Evolutionary conservation across 1,140 invertebrate genomes (phyloP).

Genomic region (Micrasema longulum): DNA sequence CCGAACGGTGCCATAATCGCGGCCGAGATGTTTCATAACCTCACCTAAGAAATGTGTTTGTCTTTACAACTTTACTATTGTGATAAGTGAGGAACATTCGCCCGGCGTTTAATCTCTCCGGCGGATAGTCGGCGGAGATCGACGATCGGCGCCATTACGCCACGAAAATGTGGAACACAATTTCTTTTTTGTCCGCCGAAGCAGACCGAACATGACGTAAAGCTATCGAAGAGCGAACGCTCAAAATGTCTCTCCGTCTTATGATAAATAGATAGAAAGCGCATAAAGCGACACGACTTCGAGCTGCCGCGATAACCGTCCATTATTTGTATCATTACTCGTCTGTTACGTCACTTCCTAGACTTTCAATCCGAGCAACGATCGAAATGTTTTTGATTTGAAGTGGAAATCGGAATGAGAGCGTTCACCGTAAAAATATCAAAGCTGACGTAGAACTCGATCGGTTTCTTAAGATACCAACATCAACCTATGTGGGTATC

Average conservation of each 20-base stretch:
- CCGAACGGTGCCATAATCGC: constrained; percentile 6
- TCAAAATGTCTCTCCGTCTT: constrained; percentile 8
- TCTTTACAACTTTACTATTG: constrained; percentile 13
- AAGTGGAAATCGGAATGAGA: no score
- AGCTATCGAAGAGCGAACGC: constrained; percentile 1
- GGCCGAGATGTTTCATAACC: constrained; percentile 9
- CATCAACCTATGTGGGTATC: no score
- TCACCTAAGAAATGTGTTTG: constrained; percentile 10
- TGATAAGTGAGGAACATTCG: neutral
- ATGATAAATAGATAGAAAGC: constrained; percentile 19
- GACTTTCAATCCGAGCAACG: neutral
- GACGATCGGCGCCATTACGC: constrained; percentile 28
- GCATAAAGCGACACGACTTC: neutral
- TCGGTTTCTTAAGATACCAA: no score
- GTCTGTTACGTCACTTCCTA: neutral
- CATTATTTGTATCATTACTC: constrained; percentile 9
- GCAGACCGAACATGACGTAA: constrained; percentile 36
- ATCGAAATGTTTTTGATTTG: neutral
- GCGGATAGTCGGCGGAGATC: neutral
- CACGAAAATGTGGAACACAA: constrained; percentile 45
- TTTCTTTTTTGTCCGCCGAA: constrained; percentile 41
- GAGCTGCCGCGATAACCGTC: constrained; percentile 1
- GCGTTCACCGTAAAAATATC: no score
- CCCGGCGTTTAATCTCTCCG: constrained; percentile 1
- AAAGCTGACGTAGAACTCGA: no score